Evolutionary conservation across 2,888 invertebrate genomes (phyloP), one percentile per base, ranked within the genome.

Genomic region (Antitype chi): DNA sequence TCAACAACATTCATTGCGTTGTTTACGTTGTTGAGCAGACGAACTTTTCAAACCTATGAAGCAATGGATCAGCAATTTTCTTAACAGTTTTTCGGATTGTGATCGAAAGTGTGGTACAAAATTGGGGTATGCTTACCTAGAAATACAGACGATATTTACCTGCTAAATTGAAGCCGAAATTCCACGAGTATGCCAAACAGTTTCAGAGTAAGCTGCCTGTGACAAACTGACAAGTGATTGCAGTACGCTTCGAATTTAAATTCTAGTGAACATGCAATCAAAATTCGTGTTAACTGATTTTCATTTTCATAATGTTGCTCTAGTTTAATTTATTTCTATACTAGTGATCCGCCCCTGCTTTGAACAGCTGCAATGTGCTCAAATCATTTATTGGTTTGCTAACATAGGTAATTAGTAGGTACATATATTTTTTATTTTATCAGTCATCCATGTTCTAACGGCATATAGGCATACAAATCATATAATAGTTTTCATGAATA

Each of bases 201-300:
- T 75, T 59, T 28, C 11, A 3, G 0, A 59, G 25, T n/a, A 25
- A 25, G 13, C 17, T 0, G 25, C 17, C 8, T 32, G 77, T 43
- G 52, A 32, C 25, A 23, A 38, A 62, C 47, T 60, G 78, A 49
- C 62, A 79, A 55, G 20, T n/a, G 32, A 79, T 28, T 60, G 32
- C 53, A 52, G 17, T 52, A 49, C 28, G 60, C 43, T 80, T 20
- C 47, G 15, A 17, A 63, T 53, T 52, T 68, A 43, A 25, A 52
- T 52, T 43, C 57, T 49, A 62, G 70, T 59, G 15, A 59, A 78
- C 49, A 25, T 23, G 25, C 38, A 49, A 15, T 52, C 15, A 20
- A 62, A 76, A 43, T 43, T 55, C 15, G 20, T 17, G 52, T 15
- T 59, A 13, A 57, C 47, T 64, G 17, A 66, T 74, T 74, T 74